Percentiles rank a stretch among this genome's conserved stretches.
These are phyloP conservation scores for Neolamprologus falcicula DNA, from an alignment of 2,113 vertebrate genomes.

Conservation along the genomic window DNA sequence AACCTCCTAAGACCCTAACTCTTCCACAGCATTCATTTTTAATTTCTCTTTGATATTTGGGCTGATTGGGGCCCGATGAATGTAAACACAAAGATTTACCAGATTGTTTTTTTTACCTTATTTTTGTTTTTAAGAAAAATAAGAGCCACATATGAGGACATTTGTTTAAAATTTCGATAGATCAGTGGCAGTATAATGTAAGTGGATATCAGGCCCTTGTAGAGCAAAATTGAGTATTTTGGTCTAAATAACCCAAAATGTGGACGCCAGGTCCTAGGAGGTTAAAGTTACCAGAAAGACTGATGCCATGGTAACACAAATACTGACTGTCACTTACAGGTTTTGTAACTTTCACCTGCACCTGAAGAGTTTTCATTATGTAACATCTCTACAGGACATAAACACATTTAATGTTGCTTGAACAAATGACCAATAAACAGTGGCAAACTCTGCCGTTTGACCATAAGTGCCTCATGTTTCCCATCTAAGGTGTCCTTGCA, in stretches of 20 bases:
- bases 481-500: background rate
- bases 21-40: too few relatives aligned
- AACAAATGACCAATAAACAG: background rate
- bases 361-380: fast-evolving
- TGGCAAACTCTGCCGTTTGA: background rate
- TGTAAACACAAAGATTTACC: too few relatives aligned
- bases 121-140: too few relatives aligned
- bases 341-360: background rate
- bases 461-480: background rate
- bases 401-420: background rate
- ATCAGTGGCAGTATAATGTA: fast-evolving
- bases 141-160: too few relatives aligned
- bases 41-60: too few relatives aligned
- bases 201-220: too few relatives aligned
- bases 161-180: fast-evolving
- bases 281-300: background rate
- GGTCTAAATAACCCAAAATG: too few relatives aligned
- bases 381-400: background rate
- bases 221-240: too few relatives aligned
- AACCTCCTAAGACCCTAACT: too few relatives aligned
- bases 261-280: too few relatives aligned
- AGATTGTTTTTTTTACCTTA: too few relatives aligned
- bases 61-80: too few relatives aligned
- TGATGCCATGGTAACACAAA: background rate
- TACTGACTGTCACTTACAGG: background rate